These are phyloP conservation scores for Protomyctophum bolini DNA, from an alignment of 2,113 vertebrate species.

Conservation along the genomic window DNA sequence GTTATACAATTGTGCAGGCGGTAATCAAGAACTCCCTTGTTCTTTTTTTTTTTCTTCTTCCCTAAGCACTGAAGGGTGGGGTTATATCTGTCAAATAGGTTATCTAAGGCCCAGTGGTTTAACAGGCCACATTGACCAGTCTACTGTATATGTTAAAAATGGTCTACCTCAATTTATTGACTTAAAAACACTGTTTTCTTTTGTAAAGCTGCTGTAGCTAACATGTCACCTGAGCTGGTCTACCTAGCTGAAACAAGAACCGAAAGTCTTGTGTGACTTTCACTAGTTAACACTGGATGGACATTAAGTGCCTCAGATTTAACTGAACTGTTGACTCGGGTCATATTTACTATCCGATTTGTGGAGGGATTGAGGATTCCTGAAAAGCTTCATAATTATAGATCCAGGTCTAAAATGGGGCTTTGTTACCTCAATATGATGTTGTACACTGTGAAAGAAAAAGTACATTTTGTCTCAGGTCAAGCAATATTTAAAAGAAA, in stretches of 20 bases:
- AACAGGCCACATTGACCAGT: conserved; percentile 22
- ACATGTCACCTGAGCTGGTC: conserved; percentile 26
- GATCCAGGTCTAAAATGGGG: conserved; percentile 11
- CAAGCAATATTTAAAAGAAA: conserved; percentile 23
- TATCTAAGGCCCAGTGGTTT: conserved; percentile 36
- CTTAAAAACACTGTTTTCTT: conserved; percentile 27
- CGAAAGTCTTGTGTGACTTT: conserved; percentile 9
- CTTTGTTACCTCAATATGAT: conserved; percentile 23
- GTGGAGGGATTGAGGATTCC: background rate
- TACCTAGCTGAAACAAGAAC: background rate
- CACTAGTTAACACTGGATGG: conserved; percentile 1
- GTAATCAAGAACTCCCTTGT: conserved; percentile 28
- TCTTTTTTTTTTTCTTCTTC: background rate
- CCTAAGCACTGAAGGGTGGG: conserved; percentile 46
- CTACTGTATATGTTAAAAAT: conserved; percentile 24
- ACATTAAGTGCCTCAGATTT: conserved; percentile 6
- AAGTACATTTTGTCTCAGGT: conserved; percentile 48
- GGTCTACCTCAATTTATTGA: conserved; percentile 61
- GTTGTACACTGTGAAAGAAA: conserved; percentile 60
- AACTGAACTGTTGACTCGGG: conserved; percentile 2
- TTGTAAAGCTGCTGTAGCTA: conserved; percentile 49
- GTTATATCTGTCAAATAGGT: conserved; percentile 28
- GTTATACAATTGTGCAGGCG: conserved; percentile 9
- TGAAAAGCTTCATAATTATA: conserved; percentile 12
- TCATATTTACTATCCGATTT: background rate